phyloP scores from a whole-genome alignment of 92 coral and sea anemone genomes.

The Anthopleura xanthogrammica region DNA sequence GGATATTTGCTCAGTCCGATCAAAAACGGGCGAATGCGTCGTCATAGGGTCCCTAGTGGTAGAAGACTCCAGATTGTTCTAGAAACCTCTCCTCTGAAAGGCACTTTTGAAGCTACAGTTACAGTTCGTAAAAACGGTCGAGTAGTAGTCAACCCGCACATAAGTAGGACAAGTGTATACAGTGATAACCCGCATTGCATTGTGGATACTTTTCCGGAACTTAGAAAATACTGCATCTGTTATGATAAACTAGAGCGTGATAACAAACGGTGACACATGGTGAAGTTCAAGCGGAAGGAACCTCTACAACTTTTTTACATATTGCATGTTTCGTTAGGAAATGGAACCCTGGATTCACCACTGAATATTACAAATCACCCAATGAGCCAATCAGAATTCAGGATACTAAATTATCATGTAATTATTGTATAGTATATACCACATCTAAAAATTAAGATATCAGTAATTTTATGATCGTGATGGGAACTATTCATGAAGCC shows the following conservation, averaged over 20 bases:
- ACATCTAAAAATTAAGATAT: no score
- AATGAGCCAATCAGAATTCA: no score
- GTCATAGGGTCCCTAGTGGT: slow-evolving; percentile 51
- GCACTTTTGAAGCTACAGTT: slow-evolving; percentile 69
- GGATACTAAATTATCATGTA: no score
- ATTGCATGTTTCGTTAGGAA: neutral
- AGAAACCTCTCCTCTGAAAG: slow-evolving; percentile 69
- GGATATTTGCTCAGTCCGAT: slow-evolving; percentile 48
- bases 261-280: slow-evolving; percentile 29
- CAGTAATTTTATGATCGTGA: no score
- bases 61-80: slow-evolving; percentile 59
- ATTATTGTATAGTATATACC: no score
- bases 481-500: no score
- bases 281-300: neutral
- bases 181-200: slow-evolving; percentile 68
- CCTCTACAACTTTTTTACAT: neutral
- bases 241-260: slow-evolving; percentile 42
- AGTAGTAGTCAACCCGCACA: slow-evolving; percentile 62
- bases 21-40: slow-evolving; percentile 49
- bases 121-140: slow-evolving; percentile 49
- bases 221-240: slow-evolving; percentile 65
- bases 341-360: no score
- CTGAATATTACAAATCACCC: no score
- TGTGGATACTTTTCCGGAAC: slow-evolving; percentile 44
- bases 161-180: slow-evolving; percentile 73